Conservation (phyloP, 2,888 invertebrate genomes). For the Atrina japonica region DNA sequence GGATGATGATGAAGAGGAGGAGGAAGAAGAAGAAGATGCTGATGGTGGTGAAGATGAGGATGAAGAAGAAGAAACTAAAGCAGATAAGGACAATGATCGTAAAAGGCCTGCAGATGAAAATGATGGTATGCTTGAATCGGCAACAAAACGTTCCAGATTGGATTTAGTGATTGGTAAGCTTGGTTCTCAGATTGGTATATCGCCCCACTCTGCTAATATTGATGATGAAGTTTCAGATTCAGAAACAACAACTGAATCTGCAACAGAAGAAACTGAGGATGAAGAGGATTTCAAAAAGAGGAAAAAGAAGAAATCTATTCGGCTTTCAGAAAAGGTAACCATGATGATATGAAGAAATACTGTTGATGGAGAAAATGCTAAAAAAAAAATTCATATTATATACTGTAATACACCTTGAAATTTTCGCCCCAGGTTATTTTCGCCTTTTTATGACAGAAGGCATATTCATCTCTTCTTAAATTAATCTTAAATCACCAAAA, state of each 20-base stretch:
- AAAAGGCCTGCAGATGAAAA: conserved; percentile 53
- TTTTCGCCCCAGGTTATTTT: too few relatives aligned
- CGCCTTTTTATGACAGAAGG: too few relatives aligned
- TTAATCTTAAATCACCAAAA: too few relatives aligned
- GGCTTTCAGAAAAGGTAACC: conserved; percentile 51
- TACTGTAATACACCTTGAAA: too few relatives aligned
- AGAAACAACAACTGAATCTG: conserved; percentile 52
- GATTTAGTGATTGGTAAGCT: conserved; percentile 63
- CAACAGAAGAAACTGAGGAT: conserved; percentile 54
- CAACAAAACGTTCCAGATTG: conserved; percentile 58
- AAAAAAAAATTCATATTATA: too few relatives aligned
- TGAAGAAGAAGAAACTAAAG: conserved; percentile 27
- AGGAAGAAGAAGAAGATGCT: conserved; percentile 28
- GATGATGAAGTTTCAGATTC: conserved; percentile 57
- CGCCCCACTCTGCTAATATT: conserved; percentile 51
- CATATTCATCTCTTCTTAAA: too few relatives aligned
- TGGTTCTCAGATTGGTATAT: conserved; percentile 55
- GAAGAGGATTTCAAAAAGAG: conserved; percentile 39
- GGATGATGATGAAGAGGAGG: conserved; percentile 32
- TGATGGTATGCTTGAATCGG: conserved; percentile 26
- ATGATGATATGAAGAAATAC: too few relatives aligned
- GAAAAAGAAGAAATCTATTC: conserved; percentile 37
- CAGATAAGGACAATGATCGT: conserved; percentile 44
- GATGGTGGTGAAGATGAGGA: conserved; percentile 49
- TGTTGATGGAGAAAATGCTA: too few relatives aligned